A percentile compares a stretch with the other conserved stretches of the same genome.
These are phyloP conservation scores for Melieria crassipennis DNA, from an alignment of 2,888 invertebrate species.

Conservation along the genomic window DNA sequence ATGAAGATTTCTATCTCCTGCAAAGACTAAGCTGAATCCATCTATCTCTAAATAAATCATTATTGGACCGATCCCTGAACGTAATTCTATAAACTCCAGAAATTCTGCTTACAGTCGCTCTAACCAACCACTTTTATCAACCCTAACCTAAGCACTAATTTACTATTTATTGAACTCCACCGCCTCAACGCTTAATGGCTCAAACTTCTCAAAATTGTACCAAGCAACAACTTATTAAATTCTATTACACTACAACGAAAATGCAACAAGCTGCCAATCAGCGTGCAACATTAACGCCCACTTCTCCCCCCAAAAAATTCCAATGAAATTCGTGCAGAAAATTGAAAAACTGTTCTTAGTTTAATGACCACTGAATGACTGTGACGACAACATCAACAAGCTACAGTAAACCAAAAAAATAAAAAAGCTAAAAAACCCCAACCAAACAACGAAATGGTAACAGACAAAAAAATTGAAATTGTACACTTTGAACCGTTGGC, in stretches of 20 bases:
- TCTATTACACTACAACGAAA: neutral
- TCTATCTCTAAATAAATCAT: too few relatives aligned
- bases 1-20: too few relatives aligned
- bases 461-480: neutral
- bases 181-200: too few relatives aligned
- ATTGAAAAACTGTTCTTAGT: constrained; percentile 47
- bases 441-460: constrained; percentile 26
- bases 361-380: constrained; percentile 37
- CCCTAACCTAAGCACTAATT: too few relatives aligned
- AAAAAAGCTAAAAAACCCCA: constrained; percentile 39
- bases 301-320: constrained; percentile 28
- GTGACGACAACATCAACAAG: constrained; percentile 21
- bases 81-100: too few relatives aligned
- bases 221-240: too few relatives aligned
- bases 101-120: too few relatives aligned
- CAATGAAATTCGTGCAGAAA: constrained; percentile 45
- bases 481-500: neutral
- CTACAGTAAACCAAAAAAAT: constrained; percentile 19
- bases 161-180: too few relatives aligned
- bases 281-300: constrained; percentile 23
- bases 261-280: constrained; percentile 24
- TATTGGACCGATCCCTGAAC: too few relatives aligned
- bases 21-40: too few relatives aligned
- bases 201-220: too few relatives aligned
- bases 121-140: too few relatives aligned